A percentile compares a stretch with the other conserved stretches of the same genome.
phyloP scores from a whole-genome alignment of 2,113 vertebrate genomes.

The Gasterosteus nipponicus region DNA sequence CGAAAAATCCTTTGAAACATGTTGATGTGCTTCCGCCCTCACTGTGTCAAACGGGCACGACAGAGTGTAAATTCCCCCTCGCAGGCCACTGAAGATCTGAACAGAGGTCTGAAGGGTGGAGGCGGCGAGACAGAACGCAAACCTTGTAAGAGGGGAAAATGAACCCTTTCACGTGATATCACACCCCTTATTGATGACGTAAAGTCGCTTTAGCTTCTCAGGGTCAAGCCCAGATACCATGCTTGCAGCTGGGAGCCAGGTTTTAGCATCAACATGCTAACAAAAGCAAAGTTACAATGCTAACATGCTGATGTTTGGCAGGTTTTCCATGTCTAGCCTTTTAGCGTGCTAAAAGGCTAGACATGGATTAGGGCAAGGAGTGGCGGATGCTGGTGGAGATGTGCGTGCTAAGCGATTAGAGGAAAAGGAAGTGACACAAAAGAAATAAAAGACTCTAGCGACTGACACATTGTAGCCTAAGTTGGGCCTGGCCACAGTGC shows the following conservation, averaged over 20 bases:
- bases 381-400: neutral
- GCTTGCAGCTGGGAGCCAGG: neutral
- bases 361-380: neutral
- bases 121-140: constrained; percentile 1
- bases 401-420: neutral
- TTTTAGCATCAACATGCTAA: neutral
- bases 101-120: constrained; percentile 25
- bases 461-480: neutral
- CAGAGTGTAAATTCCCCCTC: neutral
- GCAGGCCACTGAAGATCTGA: neutral
- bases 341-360: constrained; percentile 4
- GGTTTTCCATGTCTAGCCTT: neutral
- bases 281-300: neutral
- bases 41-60: neutral
- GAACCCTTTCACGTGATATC: neutral
- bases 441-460: neutral
- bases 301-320: neutral
- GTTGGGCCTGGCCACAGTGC: neutral
- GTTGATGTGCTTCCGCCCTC: neutral
- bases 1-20: constrained; percentile 2
- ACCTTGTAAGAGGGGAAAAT: too few species aligned
- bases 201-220: neutral
- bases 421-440: neutral
- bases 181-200: neutral
- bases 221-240: too few species aligned